A percentile compares a stretch with the other conserved stretches of the same genome.
Conservation (phyloP, 2,888 invertebrate species). For the Acrobasis repandana region DNA sequence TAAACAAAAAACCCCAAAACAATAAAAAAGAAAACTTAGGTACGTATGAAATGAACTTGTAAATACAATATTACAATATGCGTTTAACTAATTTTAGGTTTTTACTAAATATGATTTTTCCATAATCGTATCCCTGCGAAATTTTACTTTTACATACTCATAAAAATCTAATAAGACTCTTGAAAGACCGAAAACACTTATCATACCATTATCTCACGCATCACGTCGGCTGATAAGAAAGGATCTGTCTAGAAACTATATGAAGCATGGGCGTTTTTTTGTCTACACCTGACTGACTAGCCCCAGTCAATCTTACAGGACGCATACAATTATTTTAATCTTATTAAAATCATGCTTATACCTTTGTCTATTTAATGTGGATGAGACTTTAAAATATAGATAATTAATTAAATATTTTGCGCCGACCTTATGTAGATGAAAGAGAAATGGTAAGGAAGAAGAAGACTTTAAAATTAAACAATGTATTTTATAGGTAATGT, state of each 20-base stretch:
- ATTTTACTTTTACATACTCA: not conserved
- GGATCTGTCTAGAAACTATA: constrained; percentile 44
- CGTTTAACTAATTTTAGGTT: too few relatives aligned
- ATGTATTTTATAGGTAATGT: too few relatives aligned
- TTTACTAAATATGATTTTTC: too few relatives aligned
- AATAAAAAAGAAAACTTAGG: too few relatives aligned
- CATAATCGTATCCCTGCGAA: too few relatives aligned
- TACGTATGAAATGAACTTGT: too few relatives aligned
- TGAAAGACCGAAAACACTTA: constrained; percentile 32
- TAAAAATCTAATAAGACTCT: not conserved
- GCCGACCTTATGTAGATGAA: too few relatives aligned
- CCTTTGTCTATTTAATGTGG: constrained; percentile 45
- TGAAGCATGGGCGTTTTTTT: constrained; percentile 59
- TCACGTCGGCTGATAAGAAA: constrained; percentile 46
- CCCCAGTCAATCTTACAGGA: constrained; percentile 69
- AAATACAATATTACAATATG: too few relatives aligned
- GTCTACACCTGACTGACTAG: constrained; percentile 62
- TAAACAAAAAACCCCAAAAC: too few relatives aligned
- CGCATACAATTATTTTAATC: constrained; percentile 81
- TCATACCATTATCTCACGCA: constrained; percentile 48
- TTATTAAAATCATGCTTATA: constrained; percentile 73
- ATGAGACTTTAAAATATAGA: constrained; percentile 34
- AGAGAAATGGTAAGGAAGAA: too few relatives aligned
- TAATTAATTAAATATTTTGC: too few relatives aligned
- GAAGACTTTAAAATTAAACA: too few relatives aligned